phyloP scores from a whole-genome alignment of 2,797 vertebrate genomes.

The Vireo griseus region DNA sequence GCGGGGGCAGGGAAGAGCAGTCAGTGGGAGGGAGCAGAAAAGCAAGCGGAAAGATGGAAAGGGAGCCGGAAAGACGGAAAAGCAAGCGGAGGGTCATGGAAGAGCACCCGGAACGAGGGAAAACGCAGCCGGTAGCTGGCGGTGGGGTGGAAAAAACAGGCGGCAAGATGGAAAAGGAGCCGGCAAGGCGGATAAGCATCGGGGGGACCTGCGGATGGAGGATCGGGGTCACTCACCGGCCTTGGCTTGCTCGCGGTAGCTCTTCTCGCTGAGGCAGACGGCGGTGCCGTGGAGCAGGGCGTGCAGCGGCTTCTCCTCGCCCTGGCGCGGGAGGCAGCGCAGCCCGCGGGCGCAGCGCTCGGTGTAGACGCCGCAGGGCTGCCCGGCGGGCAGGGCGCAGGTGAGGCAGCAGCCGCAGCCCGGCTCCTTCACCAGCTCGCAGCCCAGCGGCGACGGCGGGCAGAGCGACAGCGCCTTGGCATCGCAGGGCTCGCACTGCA shows the following conservation, averaged over 20 bases:
- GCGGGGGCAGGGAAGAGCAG: neutral
- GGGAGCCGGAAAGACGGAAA: neutral
- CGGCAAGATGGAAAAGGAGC: neutral
- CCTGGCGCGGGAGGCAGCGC: constrained; percentile 91
- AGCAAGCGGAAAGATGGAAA: constrained; percentile 21
- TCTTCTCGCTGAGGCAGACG: constrained; percentile 94
- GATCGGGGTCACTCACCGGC: constrained; percentile 70
- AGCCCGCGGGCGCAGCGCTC: constrained; percentile 92
- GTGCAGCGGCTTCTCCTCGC: constrained; percentile 96
- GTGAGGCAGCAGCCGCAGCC: constrained; percentile 98
- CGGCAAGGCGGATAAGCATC: neutral
- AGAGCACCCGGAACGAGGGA: neutral
- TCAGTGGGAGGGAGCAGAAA: constrained; percentile 1
- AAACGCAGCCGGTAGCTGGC: neutral
- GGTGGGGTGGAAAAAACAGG: neutral
- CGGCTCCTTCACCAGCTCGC: constrained; percentile 96
- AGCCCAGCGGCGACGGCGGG: constrained; percentile 89
- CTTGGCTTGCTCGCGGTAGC: constrained; percentile 86
- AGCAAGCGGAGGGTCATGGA: neutral
- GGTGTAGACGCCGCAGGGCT: constrained; percentile 96
- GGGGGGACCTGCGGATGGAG: neutral
- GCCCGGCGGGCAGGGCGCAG: constrained; percentile 92
- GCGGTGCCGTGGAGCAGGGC: constrained; percentile 94
- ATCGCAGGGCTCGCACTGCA: constrained; percentile 96
- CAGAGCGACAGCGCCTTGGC: constrained; percentile 94